Evolutionary conservation across 2,888 invertebrate species (phyloP).

Genomic region (Parelbella ahira): DNA sequence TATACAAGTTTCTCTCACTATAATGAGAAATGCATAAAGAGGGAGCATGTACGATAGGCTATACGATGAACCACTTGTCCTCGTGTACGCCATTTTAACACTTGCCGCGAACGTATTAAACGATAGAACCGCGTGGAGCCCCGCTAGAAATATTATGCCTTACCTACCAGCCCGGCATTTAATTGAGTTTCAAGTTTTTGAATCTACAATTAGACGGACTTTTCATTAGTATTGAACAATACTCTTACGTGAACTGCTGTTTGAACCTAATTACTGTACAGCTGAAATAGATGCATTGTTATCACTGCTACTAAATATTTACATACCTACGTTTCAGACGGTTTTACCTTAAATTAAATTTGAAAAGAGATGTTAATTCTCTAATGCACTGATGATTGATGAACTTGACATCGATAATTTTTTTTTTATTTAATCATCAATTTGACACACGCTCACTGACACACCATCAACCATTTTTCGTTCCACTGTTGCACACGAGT

Average conservation of each 20-base stretch:
- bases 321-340: too few relatives aligned
- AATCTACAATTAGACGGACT: constrained; percentile 26
- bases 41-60: constrained; percentile 19
- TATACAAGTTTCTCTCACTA: constrained; percentile 21
- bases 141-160: constrained; percentile 4
- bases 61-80: constrained; percentile 4
- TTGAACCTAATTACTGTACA: constrained; percentile 6
- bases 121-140: constrained; percentile 7
- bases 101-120: constrained; percentile 15
- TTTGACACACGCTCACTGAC: too few relatives aligned
- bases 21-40: constrained; percentile 31
- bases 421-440: too few relatives aligned
- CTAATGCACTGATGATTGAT: too few relatives aligned
- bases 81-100: constrained; percentile 13
- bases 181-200: constrained; percentile 56
- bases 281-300: neutral
- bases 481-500: too few relatives aligned
- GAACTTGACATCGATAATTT: too few relatives aligned
- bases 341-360: neutral
- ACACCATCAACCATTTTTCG: too few relatives aligned
- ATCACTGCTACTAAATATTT: too few relatives aligned
- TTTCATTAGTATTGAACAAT: constrained; percentile 28
- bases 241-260: constrained; percentile 5
- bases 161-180: constrained; percentile 31
- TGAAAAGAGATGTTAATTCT: too few relatives aligned